Conservation (phyloP, 1,140 invertebrate species). For the Lerema accius region DNA sequence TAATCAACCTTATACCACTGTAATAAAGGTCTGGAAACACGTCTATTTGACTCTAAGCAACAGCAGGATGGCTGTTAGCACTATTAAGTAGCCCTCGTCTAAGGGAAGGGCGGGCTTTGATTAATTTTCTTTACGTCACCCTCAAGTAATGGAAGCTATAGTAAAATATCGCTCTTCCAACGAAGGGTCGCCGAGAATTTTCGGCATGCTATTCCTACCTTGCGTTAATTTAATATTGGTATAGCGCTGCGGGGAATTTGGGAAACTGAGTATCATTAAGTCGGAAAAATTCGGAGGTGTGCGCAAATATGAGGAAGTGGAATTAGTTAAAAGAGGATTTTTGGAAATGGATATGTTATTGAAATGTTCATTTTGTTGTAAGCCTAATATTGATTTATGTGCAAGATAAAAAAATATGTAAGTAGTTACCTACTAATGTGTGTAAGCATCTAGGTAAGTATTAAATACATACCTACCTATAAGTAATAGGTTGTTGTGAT, state of each 20-base stretch:
- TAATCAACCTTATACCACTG: slow-evolving; percentile 1
- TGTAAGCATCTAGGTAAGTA: too few relatives aligned
- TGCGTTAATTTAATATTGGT: slow-evolving; percentile 40
- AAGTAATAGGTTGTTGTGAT: too few relatives aligned
- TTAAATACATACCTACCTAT: too few relatives aligned
- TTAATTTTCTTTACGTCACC: slow-evolving; percentile 51
- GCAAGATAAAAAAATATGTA: too few relatives aligned
- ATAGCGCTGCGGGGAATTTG: background rate
- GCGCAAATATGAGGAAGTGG: too few relatives aligned
- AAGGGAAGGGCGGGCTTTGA: slow-evolving; percentile 42
- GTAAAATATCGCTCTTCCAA: slow-evolving; percentile 43
- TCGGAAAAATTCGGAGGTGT: too few relatives aligned
- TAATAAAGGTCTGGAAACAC: slow-evolving; percentile 2
- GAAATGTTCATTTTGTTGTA: too few relatives aligned
- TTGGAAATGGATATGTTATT: too few relatives aligned
- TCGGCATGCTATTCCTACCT: slow-evolving; percentile 31
- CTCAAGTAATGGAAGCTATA: slow-evolving; percentile 31
- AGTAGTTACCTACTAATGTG: too few relatives aligned
- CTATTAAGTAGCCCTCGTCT: slow-evolving; percentile 37
- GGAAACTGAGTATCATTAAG: background rate
- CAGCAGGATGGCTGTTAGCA: slow-evolving; percentile 21
- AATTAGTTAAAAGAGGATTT: too few relatives aligned
- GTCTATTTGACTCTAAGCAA: background rate
- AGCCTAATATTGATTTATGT: too few relatives aligned
- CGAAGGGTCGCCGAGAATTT: slow-evolving; percentile 40